Percentiles rank a stretch among this genome's conserved stretches.
These are phyloP conservation scores for Cataglyphis livida DNA, from an alignment of 2,888 invertebrate genomes.

Conservation along the genomic window DNA sequence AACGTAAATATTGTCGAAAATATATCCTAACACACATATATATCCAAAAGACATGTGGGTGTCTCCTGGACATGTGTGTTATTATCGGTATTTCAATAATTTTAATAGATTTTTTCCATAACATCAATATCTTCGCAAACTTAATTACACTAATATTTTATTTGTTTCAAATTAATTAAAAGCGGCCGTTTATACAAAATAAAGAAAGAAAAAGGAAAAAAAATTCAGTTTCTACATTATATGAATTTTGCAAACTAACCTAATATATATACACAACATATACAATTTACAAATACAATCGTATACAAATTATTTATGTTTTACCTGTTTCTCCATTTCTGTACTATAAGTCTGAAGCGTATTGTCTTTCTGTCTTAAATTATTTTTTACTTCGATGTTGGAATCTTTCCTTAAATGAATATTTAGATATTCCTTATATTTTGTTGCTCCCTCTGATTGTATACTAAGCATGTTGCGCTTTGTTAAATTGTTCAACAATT, in stretches of 20 bases:
- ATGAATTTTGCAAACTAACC: background rate
- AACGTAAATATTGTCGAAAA: background rate
- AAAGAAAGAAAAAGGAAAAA: too few relatives aligned
- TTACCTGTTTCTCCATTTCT: background rate
- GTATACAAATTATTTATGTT: too few relatives aligned
- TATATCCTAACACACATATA: too few relatives aligned
- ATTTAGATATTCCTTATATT: too few relatives aligned
- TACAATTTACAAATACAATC: too few relatives aligned
- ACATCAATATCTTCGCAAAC: background rate
- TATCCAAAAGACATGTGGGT: too few relatives aligned
- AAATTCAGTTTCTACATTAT: background rate
- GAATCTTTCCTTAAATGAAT: background rate
- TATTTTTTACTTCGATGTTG: background rate
- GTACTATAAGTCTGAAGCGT: background rate
- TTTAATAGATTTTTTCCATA: background rate
- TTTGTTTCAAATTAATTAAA: background rate
- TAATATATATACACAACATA: background rate
- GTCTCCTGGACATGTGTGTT: too few relatives aligned
- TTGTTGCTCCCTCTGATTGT: background rate
- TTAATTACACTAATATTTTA: background rate
- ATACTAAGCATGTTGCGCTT: background rate
- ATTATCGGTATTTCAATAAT: background rate
- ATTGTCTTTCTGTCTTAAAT: background rate
- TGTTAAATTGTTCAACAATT: background rate
- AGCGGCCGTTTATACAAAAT: background rate